Base-by-base conservation (phyloP, 2,797 vertebrate genomes). In the Sebastes melanostomus region DNA sequence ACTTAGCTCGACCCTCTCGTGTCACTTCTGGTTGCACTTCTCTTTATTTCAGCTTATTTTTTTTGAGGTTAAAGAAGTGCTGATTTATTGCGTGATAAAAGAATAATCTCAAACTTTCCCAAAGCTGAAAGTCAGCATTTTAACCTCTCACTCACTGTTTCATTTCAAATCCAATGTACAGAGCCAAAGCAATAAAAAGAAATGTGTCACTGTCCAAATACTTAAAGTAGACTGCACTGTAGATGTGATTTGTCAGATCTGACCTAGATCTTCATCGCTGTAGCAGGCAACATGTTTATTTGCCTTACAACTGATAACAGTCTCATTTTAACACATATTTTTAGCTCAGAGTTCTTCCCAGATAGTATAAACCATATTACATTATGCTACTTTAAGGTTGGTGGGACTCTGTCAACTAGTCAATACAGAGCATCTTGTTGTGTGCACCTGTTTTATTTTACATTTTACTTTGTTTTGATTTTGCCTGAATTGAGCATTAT, bases 51-150 rank as follows among this genome's bases (percentile, higher is more conserved):
- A 30, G n/a, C 16, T 12, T 22, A 13, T 42, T 55, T 52, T 1
- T 14, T 46, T 56, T 20, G 3, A 25, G 22, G 54, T 67, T 38
- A 55, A 67, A 56, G 61, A 62, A 62, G 27, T 58, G 24, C 66
- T 70, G 65, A 82, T 4, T n/a, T 46, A 22, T 11, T 38, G 6
- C 6, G 24, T 54, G 6, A 27, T 8, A 32, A 71, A 75, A 52
- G 29, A 55, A 60, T 24, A 38, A 63, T 25, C 46, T 61, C 38
- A 32, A 60, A 58, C 4, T 2, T 46, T 16, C 27, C 58, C 5
- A 6, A 52, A 80, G 25, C 38, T 58, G 16, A 67, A 58, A 25
- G 58, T 80, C 72, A 84, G 59, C 72, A 68, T 42, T 83, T 75
- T 25, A 65, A 34, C 70, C 50, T 71, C 38, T 20, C 16, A 16